Evolutionary conservation across 2,113 vertebrate species (phyloP).

Genomic region (Oryzias woworae): DNA sequence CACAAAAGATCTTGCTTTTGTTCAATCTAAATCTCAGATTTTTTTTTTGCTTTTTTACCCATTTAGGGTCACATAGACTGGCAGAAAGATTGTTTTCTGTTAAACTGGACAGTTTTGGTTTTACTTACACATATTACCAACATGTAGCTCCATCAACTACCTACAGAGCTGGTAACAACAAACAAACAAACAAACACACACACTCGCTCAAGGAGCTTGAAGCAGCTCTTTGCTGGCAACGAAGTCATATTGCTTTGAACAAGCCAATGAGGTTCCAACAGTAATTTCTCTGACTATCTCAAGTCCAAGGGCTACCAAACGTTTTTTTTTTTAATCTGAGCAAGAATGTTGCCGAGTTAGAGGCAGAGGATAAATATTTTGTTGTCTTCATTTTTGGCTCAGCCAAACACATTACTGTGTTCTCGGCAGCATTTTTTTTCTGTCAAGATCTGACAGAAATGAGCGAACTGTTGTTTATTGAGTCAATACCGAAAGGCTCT

Average conservation of each 20-base stretch:
- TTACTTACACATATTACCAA: neutral
- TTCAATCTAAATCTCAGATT: no score
- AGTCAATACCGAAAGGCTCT: slow-evolving; percentile 17
- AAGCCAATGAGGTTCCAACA: slow-evolving; percentile 5
- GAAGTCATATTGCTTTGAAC: slow-evolving; percentile 5
- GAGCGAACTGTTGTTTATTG: slow-evolving; percentile 19
- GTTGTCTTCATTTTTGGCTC: neutral
- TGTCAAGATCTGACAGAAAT: slow-evolving; percentile 3
- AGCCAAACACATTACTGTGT: slow-evolving; percentile 16
- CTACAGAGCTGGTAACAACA: slow-evolving; percentile 23
- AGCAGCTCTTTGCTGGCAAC: neutral
- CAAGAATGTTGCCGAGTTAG: slow-evolving; percentile 16
- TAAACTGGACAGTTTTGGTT: neutral
- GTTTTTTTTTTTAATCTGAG: neutral
- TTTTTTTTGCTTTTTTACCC: no score
- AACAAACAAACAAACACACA: slow-evolving; percentile 1
- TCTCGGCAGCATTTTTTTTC: slow-evolving; percentile 5
- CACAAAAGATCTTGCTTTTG: no score
- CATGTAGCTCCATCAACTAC: slow-evolving; percentile 18
- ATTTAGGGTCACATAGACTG: neutral
- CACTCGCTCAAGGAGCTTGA: neutral
- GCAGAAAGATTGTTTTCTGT: neutral
- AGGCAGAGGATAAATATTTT: slow-evolving; percentile 7
- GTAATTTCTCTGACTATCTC: slow-evolving; percentile 12
- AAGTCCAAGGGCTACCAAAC: slow-evolving; percentile 8